phyloP scores from a whole-genome alignment of 2,113 vertebrate species.

The Grallaria varia region DNA sequence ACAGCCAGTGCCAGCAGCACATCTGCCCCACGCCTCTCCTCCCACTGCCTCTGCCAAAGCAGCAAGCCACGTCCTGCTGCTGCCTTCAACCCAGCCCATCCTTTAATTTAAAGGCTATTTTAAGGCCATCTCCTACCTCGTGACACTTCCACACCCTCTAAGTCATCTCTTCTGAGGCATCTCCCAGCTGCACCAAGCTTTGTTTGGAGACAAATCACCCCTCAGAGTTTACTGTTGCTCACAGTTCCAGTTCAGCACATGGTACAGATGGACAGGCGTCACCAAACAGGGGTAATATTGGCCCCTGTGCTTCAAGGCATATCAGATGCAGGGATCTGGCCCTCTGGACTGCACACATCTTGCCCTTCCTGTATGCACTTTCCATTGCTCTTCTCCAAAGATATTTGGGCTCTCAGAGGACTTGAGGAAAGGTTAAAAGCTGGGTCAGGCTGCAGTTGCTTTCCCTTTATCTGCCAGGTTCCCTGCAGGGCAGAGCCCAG shows the following conservation, averaged over 20 bases:
- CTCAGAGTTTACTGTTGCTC: not conserved
- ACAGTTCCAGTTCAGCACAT: not conserved
- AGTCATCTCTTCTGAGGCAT: not conserved
- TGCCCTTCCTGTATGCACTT: not conserved
- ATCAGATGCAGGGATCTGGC: not conserved
- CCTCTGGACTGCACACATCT: not conserved
- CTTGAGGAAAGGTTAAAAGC: slow-evolving; percentile 14
- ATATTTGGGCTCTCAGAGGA: slow-evolving; percentile 17
- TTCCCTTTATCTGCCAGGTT: slow-evolving; percentile 16
- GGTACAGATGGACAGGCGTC: not conserved
- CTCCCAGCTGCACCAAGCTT: not conserved
- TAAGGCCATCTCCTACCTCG: not conserved
- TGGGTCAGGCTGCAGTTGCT: not conserved
- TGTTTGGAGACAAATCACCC: not conserved
- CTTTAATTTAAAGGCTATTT: not conserved
- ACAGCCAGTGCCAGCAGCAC: not conserved
- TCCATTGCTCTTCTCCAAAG: not conserved
- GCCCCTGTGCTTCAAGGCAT: not conserved
- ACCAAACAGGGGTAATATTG: not conserved
- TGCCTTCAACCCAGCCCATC: not conserved
- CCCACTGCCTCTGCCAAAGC: not conserved
- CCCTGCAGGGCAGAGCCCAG: slow-evolving; percentile 4
- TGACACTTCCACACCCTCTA: not conserved
- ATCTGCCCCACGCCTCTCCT: not conserved
- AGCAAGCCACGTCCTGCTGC: not conserved